A percentile compares a stretch with the other conserved stretches of the same genome.
Evolutionary conservation across 64 coral and sea anemone species (phyloP).

Genomic region (Trachythela sp.): DNA sequence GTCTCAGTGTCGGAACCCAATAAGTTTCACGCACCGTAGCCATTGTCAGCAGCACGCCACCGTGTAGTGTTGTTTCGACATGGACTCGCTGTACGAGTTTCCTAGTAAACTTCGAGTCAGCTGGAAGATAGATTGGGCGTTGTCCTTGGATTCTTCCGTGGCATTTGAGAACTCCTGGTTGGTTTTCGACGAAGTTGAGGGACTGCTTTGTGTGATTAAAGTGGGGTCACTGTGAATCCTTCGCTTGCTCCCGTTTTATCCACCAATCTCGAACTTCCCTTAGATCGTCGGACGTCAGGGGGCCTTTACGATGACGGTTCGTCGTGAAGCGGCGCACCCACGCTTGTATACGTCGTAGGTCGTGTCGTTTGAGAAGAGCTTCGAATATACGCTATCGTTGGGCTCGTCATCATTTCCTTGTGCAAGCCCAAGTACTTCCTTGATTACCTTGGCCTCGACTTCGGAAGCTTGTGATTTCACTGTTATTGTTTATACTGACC

Average conservation of each 20-base stretch:
- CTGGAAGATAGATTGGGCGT: slow-evolving; percentile 30
- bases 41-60: slow-evolving; percentile 30
- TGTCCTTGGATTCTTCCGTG: slow-evolving; percentile 27
- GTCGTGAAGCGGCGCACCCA: neutral
- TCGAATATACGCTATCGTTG: neutral
- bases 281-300: neutral
- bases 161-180: slow-evolving; percentile 40
- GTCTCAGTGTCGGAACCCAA: slow-evolving; percentile 34
- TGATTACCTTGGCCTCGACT: slow-evolving; percentile 39
- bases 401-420: neutral
- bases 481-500: no score
- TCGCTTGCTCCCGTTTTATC: neutral
- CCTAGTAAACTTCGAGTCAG: neutral
- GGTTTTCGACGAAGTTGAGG: slow-evolving; percentile 29
- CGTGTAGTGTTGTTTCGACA: slow-evolving; percentile 8
- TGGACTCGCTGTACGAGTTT: slow-evolving; percentile 5
- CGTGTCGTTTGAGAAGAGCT: neutral
- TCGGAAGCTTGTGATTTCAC: slow-evolving; percentile 34
- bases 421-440: slow-evolving; percentile 21
- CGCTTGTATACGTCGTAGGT: neutral
- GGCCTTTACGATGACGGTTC: neutral
- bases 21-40: slow-evolving; percentile 16
- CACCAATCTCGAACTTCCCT: neutral
- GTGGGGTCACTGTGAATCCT: neutral
- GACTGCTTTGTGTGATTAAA: neutral